Evolutionary conservation across 2,797 vertebrate genomes (phyloP).

Genomic region (Chrosomus eos): DNA sequence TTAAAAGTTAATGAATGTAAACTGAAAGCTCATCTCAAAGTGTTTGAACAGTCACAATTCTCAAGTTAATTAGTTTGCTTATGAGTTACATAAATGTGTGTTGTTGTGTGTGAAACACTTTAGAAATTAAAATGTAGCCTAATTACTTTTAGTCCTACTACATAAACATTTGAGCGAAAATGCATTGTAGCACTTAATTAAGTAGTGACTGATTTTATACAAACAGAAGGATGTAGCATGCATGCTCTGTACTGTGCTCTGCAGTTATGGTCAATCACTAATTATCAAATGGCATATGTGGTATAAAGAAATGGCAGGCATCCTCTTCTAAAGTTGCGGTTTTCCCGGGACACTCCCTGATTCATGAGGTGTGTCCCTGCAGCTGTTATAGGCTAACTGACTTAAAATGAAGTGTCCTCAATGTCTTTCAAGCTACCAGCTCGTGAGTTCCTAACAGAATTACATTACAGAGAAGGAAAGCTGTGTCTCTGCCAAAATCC

Average conservation of each 20-base stretch:
- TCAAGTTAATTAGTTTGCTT: not conserved
- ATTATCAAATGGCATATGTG: not conserved
- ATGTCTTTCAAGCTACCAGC: not conserved
- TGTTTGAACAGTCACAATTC: not conserved
- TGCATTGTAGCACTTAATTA: not conserved
- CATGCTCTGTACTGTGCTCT: too few relatives aligned
- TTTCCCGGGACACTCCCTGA: not conserved
- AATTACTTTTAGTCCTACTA: not conserved
- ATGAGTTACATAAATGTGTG: not conserved
- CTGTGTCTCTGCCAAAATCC: slow-evolving; percentile 1
- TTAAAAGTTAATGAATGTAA: not conserved
- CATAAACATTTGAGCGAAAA: not conserved
- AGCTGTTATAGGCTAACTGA: not conserved
- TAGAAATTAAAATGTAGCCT: not conserved
- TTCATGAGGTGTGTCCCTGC: not conserved
- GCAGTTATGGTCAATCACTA: not conserved
- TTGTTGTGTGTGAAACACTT: not conserved
- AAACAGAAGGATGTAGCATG: not conserved
- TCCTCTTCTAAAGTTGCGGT: not conserved
- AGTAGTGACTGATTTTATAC: not conserved
- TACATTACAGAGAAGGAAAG: slow-evolving; percentile 14
- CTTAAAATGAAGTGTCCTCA: not conserved
- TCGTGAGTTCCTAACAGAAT: not conserved
- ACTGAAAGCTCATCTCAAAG: not conserved
- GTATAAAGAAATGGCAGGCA: not conserved